Conservation (phyloP, 2,797 vertebrate genomes). For the Xerus rutilus region DNA sequence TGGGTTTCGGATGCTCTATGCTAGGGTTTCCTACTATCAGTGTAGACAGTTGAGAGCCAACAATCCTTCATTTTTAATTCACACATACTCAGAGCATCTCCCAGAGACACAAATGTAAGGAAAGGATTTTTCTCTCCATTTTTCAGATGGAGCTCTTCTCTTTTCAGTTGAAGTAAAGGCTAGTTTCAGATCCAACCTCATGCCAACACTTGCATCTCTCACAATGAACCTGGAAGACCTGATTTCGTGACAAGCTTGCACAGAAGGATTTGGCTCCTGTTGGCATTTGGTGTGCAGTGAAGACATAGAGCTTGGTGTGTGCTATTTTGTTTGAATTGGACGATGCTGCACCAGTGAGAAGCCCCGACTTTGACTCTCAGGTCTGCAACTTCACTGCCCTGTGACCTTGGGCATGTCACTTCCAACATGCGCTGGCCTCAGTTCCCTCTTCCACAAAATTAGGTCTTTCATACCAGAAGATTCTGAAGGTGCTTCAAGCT, state of each 20-base stretch:
- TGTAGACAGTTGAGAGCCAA: not conserved
- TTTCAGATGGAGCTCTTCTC: not conserved
- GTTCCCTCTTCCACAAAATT: not conserved
- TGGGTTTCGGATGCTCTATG: not conserved
- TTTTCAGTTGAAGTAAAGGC: not conserved
- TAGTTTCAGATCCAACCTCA: not conserved
- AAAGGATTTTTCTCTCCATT: not conserved
- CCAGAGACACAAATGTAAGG: not conserved
- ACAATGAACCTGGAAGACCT: not conserved
- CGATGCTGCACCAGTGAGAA: rapidly evolving
- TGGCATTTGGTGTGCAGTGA: not conserved
- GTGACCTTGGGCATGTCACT: not conserved
- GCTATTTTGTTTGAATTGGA: not conserved
- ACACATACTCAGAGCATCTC: not conserved
- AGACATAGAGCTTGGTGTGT: not conserved
- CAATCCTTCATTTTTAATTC: not conserved
- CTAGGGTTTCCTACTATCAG: not conserved
- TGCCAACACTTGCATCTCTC: not conserved
- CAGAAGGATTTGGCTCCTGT: rapidly evolving
- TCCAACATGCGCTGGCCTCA: not conserved
- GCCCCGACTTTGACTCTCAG: not conserved
- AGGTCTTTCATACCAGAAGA: not conserved
- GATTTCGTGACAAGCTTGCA: not conserved
- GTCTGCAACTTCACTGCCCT: not conserved
- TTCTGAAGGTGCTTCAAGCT: not conserved